Evolutionary conservation across 2,888 invertebrate species (phyloP).

Genomic region (Catocala sponsa): DNA sequence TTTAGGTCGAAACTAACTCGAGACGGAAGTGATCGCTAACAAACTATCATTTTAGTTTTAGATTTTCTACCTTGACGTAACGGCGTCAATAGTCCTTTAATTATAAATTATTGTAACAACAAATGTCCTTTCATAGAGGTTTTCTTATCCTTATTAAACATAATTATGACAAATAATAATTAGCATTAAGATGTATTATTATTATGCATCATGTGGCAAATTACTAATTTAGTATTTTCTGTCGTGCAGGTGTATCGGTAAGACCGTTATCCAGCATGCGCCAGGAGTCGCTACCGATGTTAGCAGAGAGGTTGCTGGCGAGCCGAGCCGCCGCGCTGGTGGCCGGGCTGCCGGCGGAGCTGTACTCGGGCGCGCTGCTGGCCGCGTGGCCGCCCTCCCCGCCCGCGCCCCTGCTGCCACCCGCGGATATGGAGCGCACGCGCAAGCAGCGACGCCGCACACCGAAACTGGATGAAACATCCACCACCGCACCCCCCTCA

Average conservation of each 20-base stretch:
- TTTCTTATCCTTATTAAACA: too few relatives aligned
- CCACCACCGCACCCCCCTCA: slow-evolving; percentile 71
- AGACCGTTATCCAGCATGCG: slow-evolving; percentile 84
- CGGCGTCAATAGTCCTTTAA: too few relatives aligned
- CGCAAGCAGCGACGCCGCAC: slow-evolving; percentile 84
- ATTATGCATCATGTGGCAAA: not conserved
- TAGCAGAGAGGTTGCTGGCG: slow-evolving; percentile 86
- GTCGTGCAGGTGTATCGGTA: slow-evolving; percentile 82
- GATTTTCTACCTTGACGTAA: slow-evolving; percentile 6
- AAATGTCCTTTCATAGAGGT: too few relatives aligned
- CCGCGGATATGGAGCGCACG: slow-evolving; percentile 78
- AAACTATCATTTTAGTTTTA: slow-evolving; percentile 36
- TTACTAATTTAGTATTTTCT: slow-evolving; percentile 15
- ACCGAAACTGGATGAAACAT: slow-evolving; percentile 78
- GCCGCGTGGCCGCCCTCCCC: slow-evolving; percentile 87
- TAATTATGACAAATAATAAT: too few relatives aligned
- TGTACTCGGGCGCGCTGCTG: slow-evolving; percentile 90
- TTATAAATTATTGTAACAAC: too few relatives aligned
- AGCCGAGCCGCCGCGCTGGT: slow-evolving; percentile 85
- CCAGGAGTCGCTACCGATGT: slow-evolving; percentile 82
- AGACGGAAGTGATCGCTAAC: slow-evolving; percentile 77
- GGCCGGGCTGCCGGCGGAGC: slow-evolving; percentile 88
- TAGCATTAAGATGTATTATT: too few relatives aligned
- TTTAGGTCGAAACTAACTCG: slow-evolving; percentile 80
- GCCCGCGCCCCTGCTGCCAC: slow-evolving; percentile 86